Base-by-base conservation (phyloP, 1,140 invertebrate genomes). In the Zaprionus ornatus region DNA sequence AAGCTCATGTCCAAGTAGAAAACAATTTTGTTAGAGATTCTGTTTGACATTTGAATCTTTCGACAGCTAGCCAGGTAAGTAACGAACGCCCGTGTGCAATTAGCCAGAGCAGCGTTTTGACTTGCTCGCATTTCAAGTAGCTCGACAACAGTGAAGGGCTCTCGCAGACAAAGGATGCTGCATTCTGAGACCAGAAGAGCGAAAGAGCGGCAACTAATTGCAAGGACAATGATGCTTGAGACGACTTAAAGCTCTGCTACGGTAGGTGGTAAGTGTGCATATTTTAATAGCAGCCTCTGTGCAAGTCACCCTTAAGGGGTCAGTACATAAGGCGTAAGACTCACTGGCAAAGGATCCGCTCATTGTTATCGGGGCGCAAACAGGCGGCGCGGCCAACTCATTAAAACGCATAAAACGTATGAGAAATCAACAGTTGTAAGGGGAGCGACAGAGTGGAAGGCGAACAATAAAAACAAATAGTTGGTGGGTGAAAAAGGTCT, bases 361-460 rank as follows among this genome's bases (percentile, higher is more conserved):
- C 65, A 83, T 74, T 84, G 77, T 80, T 88, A 82, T 74, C 85
- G 82, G 60, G 61, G 70, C 74, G 74, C 74, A 80, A 77, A 74
- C 77, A 79, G 64, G 27, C 52, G 35, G 52, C 40, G 10, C 50
- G 29, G 61, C 37, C 56, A 52, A 68, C 84, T 87, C 84, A 87
- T 87, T 87, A 87, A 87, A 88, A 71, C 83, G 83, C 70, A 80
- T 88, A 88, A 87, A 84, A 71, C 83, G 83, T 74, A 80, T 87
- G 84, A 70, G 68, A 74, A 69, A 80, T 86, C 80, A 87, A 87
- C 69, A 83, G 84, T 61, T 77, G 52, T 3, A 63, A 56, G 56
- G 48, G 45, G 56, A 7, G 55, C 35, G 48, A 37, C 29, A 70
- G 45, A 57, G 13, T 21, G 23, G 60, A 37, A 35, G 13, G n/a